A percentile compares a stretch with the other conserved stretches of the same genome.
Conservation (phyloP, 2,797 vertebrate species). For the Spinibarbus caldwelli region DNA sequence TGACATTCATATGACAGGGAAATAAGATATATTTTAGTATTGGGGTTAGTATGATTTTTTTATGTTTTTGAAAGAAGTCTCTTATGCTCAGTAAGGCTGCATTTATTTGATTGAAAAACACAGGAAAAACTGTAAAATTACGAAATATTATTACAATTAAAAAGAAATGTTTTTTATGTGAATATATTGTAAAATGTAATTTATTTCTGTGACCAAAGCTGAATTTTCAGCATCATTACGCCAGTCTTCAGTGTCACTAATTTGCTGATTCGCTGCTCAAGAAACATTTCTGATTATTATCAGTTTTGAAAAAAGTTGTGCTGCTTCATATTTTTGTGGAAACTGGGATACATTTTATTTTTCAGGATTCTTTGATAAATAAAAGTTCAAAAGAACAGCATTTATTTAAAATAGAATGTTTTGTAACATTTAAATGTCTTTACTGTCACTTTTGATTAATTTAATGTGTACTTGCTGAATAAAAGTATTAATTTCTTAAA, state of each 20-base stretch:
- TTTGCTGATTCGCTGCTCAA: not conserved
- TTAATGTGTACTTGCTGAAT: not conserved
- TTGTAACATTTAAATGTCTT: not conserved
- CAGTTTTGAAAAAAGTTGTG: not conserved
- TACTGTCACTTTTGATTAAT: not conserved
- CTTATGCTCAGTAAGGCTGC: not conserved
- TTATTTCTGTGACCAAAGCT: not conserved
- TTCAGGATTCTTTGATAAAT: not conserved
- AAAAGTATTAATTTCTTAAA: not conserved
- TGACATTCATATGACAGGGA: not conserved
- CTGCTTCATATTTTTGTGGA: not conserved
- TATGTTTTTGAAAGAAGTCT: too few species aligned
- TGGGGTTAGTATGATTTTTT: too few species aligned
- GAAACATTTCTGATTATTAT: not conserved
- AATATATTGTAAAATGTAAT: not conserved
- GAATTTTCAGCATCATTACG: not conserved
- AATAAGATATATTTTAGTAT: too few species aligned
- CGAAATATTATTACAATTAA: not conserved
- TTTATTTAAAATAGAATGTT: not conserved
- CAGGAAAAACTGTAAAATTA: not conserved
- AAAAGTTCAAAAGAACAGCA: not conserved
- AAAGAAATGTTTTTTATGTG: not conserved
- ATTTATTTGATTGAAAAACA: not conserved
- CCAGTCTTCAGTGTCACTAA: not conserved
- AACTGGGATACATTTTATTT: not conserved